These are phyloP conservation scores for Parazoanthus swiftii DNA, from an alignment of 92 coral and sea anemone genomes.

Conservation along the genomic window DNA sequence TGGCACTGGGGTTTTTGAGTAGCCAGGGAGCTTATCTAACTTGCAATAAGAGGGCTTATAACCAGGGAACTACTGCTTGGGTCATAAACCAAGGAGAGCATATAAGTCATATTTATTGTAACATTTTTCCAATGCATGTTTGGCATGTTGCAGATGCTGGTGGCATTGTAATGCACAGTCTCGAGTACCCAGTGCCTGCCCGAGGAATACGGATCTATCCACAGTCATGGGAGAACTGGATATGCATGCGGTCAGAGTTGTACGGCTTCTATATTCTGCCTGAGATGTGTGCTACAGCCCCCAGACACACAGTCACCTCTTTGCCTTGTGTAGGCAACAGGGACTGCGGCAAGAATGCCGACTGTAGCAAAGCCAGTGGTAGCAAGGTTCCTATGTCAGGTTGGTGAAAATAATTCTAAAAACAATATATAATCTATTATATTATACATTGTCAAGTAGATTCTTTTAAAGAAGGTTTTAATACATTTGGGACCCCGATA, in stretches of 20 bases:
- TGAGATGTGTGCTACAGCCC: constrained; percentile 71
- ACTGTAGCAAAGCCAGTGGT: constrained; percentile 52
- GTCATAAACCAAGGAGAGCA: no score
- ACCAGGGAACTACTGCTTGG: no score
- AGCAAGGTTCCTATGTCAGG: constrained; percentile 55
- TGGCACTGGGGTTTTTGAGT: no score
- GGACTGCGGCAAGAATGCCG: constrained; percentile 87
- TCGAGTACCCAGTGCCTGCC: constrained; percentile 74
- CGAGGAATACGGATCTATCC: constrained; percentile 80
- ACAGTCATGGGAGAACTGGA: constrained; percentile 66
- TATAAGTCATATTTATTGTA: not conserved
- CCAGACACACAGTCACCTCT: constrained; percentile 50
- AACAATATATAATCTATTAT: not conserved
- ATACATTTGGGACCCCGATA: no score
- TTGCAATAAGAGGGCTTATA: no score
- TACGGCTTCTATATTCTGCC: constrained; percentile 82
- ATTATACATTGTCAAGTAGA: no score
- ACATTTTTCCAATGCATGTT: not conserved
- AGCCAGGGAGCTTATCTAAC: no score
- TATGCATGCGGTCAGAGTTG: constrained; percentile 81
- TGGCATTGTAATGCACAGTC: constrained; percentile 56
- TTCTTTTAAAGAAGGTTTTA: no score
- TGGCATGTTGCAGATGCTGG: constrained; percentile 62
- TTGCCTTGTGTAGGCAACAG: constrained; percentile 71
- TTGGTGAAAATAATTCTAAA: constrained; percentile 19